Evolutionary conservation across 2,888 invertebrate species (phyloP), one percentile per base, ranked within the genome.

Genomic region (Scaptomyza polygonia): DNA sequence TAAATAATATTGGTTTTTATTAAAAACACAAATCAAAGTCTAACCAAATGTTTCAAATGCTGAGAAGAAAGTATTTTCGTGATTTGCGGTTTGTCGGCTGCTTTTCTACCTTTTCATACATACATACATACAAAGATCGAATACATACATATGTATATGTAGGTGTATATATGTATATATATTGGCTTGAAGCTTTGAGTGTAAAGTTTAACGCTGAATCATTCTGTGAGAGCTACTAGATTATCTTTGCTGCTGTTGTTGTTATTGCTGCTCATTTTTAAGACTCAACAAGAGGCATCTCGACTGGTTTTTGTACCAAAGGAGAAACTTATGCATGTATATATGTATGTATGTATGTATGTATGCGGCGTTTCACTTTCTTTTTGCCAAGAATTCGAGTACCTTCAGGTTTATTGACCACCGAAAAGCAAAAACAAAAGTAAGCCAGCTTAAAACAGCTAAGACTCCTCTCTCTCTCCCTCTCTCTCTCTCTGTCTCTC

Each of bases 301-400:
- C 64, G 80, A 78, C 88, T 71, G 86, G 88, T 88, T 86, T 86
- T 88, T 4, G 62, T 43, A 51, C 47, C 62, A 40, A 80, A 36
- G 49, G 86, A 83, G 88, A 88, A 83, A 87, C 83, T 72, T 54
- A 29, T 53, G 42, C 52, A 56, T 27, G 25, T 39, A 30, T 14
- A 6, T 34, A 29, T 29, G 7, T 59, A 43, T 36, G 29, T 34
- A 5, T 29, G 16, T 32, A 18, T 27, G 9, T 56, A 43, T 36
- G 29, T 36, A 12, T 49, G 25, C 32, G 55, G 65, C 71, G 65
- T 87, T 84, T 84, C 84, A 84, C 84, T 84, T 84, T 84, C 84
- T 88, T 86, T 84, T 83, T 71, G 80, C 66, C 76, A 77, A 84
- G 84, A 88, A 83, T 77, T 70, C 62, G 48, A 70, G 71, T 67